These are phyloP conservation scores for Whitmania pigra DNA, from an alignment of 1,140 invertebrate species.

Conservation along the genomic window DNA sequence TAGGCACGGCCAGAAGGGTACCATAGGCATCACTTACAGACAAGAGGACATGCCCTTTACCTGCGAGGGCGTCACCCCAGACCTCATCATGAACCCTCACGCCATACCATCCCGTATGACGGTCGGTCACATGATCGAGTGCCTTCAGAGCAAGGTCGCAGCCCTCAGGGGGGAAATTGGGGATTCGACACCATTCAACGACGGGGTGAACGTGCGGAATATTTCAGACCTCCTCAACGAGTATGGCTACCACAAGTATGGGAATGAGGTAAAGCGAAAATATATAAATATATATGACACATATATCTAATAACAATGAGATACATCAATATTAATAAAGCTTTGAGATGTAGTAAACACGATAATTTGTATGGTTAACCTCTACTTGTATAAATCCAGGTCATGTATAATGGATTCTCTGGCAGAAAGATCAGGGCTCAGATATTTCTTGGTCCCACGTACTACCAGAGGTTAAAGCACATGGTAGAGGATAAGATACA, in stretches of 20 bases:
- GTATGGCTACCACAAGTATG: conserved; percentile 88
- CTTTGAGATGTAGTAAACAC: no score
- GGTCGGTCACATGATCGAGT: conserved; percentile 99
- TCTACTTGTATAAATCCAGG: no score
- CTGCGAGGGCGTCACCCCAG: conserved; percentile 85
- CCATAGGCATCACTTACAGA: conserved; percentile 92
- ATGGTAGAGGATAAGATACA: conserved; percentile 99
- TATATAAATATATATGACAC: not conserved
- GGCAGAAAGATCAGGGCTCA: conserved; percentile 93
- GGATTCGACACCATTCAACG: conserved; percentile 97
- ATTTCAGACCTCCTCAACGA: conserved; percentile 89
- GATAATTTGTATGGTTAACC: no score
- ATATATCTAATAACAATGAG: not conserved
- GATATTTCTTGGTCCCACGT: conserved; percentile 79
- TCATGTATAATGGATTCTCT: conserved; percentile 95
- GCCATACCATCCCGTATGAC: conserved; percentile 99
- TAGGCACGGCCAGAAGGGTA: conserved; percentile 94
- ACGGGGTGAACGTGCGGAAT: conserved; percentile 96
- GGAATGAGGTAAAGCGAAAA: conserved; percentile 61
- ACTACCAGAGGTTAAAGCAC: conserved; percentile 87
- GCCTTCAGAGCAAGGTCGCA: conserved; percentile 83
- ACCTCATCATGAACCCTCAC: conserved; percentile 98
- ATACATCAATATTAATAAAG: no score
- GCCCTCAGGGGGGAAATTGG: conserved; percentile 87
- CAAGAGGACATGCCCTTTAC: conserved; percentile 99